phyloP scores from a whole-genome alignment of 2,888 invertebrate species.

The Trissonchulus latispiculum region DNA sequence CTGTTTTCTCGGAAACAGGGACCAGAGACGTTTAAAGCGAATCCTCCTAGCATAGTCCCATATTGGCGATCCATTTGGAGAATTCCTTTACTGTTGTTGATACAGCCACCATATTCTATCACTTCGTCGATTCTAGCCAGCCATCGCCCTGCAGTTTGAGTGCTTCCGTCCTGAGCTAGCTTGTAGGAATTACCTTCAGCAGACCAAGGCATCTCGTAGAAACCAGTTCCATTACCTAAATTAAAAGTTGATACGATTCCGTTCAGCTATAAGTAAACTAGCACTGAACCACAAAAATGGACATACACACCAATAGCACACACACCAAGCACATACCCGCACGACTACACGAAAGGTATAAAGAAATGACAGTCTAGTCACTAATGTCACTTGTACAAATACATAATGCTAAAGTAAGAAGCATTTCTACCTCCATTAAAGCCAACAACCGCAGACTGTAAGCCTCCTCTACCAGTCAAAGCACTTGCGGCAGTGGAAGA shows the following conservation, averaged over 20 bases:
- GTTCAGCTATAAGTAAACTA: too few species aligned
- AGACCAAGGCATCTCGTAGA: slow-evolving; percentile 31
- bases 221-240: slow-evolving; percentile 66
- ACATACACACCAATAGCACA: too few species aligned
- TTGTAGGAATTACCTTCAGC: slow-evolving; percentile 34
- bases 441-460: slow-evolving; percentile 32
- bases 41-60: slow-evolving; percentile 83
- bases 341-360: too few species aligned
- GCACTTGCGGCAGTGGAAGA: slow-evolving; percentile 73
- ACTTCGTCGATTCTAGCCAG: slow-evolving; percentile 86
- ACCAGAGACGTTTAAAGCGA: slow-evolving; percentile 87
- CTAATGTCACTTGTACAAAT: too few species aligned
- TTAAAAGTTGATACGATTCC: too few species aligned
- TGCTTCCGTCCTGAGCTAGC: slow-evolving; percentile 32
- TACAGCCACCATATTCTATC: slow-evolving; percentile 77
- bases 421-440: slow-evolving; percentile 14
- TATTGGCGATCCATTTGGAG: slow-evolving; percentile 22
- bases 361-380: too few species aligned
- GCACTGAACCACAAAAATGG: too few species aligned
- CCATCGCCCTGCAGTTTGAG: slow-evolving; percentile 59
- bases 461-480: slow-evolving; percentile 31
- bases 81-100: slow-evolving; percentile 36
- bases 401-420: too few species aligned
- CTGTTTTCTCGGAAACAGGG: slow-evolving; percentile 71
- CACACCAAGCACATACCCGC: too few species aligned